Percentiles rank a stretch among this genome's conserved stretches.
Conservation (phyloP, 2,797 vertebrate species). For the Thaleichthys pacificus region DNA sequence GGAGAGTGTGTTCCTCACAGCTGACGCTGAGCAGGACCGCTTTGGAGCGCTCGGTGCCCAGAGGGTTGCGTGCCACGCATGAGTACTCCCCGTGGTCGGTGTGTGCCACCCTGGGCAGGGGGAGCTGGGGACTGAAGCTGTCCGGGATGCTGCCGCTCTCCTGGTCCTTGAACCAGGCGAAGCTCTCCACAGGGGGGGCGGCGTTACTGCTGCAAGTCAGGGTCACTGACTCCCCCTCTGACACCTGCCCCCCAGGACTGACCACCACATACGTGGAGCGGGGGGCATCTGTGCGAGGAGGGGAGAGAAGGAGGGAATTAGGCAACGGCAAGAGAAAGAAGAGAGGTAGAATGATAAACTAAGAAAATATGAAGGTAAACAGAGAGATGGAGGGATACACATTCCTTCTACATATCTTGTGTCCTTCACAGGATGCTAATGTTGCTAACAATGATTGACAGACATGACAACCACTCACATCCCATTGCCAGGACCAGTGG, state of each 20-base stretch:
- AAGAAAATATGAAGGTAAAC: neutral
- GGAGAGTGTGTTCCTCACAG: slow-evolving; percentile 57
- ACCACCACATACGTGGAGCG: slow-evolving; percentile 64
- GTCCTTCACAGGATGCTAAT: neutral
- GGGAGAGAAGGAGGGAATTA: neutral
- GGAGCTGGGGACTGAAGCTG: slow-evolving; percentile 74
- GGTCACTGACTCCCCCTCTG: slow-evolving; percentile 67
- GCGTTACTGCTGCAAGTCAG: slow-evolving; percentile 75
- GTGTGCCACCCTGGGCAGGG: slow-evolving; percentile 64
- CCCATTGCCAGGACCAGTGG: slow-evolving; percentile 66
- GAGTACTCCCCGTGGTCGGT: slow-evolving; percentile 74
- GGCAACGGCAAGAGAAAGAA: no score
- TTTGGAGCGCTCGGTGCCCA: slow-evolving; percentile 74
- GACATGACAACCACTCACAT: slow-evolving; percentile 58
- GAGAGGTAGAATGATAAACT: neutral
- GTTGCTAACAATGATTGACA: neutral
- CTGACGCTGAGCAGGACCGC: slow-evolving; percentile 72
- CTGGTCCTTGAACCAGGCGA: slow-evolving; percentile 78
- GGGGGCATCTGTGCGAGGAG: slow-evolving; percentile 62
- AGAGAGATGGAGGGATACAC: neutral
- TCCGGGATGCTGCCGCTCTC: slow-evolving; percentile 76
- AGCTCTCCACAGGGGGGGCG: slow-evolving; percentile 77
- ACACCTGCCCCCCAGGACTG: slow-evolving; percentile 54
- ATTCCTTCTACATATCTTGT: no score
- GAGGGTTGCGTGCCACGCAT: slow-evolving; percentile 76